Evolutionary conservation across 2,888 invertebrate species (phyloP), one percentile per base, ranked within the genome.

Genomic region (Pseudococcus jackbeardsleyi): DNA sequence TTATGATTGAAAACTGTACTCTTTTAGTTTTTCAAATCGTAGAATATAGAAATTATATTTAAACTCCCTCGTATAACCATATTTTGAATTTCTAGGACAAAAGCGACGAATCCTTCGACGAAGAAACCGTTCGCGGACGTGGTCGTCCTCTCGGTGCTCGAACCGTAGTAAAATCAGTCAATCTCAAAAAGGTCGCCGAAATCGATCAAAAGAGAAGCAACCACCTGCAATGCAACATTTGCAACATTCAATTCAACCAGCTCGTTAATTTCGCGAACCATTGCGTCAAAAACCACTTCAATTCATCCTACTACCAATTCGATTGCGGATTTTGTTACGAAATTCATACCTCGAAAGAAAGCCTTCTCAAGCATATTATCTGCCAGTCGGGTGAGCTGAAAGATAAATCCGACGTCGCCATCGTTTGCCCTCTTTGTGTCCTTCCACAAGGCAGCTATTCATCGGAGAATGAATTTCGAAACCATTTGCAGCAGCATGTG

Each of bases 261-360:
- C 87, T 87, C 1, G 87, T 87, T 6, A 87, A 87, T 72, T 87
- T 87, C 54, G 22, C 77, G 17, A 87, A 77, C n/a, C 87, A 87
- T n/a, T 87, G 87, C 50, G 3, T 77, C 3, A 87, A 87, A 46
- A 39, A 77, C 39, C 87, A 87, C 17, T 87, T 87, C 79, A 87
- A 87, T 50, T 77, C 72, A 9, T 19, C 68, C n/a, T 87, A 72
- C n/a, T 79, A 77, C 54, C 87, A 87, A 50, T 87, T 46, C 39
- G 87, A 87, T 46, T 87, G 87, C 79, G 87, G 87, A 4, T 87
- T 87, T 48, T 87, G 87, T 54, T 87, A 87, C 79, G 87, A 87
- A 77, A 72, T 87, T 19, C 87, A 87, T 72, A 77, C 72, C n/a
- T 87, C 87, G 46, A 59, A 68, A 11, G 77, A 72, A 9, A 87